Base-by-base conservation (phyloP, 2,797 vertebrate genomes). In the Malurus leucopterus region DNA sequence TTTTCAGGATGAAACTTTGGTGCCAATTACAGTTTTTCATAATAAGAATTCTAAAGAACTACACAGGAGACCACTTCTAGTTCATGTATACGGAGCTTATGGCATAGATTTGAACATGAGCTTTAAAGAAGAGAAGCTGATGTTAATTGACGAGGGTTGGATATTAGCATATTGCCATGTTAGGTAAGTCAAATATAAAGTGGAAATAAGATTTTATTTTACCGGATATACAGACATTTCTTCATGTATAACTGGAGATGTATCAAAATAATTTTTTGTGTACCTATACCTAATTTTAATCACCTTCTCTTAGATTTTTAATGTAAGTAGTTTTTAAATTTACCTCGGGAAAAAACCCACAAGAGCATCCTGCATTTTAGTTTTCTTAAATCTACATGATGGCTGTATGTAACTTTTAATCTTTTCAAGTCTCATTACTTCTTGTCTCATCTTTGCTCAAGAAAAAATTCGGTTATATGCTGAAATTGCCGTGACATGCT, bases 21-120 rank as follows among this genome's bases (percentile, higher is more conserved):
- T 99, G 86, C 99, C 99, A 67, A 93, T 99, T 95, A 99, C 98
- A 27, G 79, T 99, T 94, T 97, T 99, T 94, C 98, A 99, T 95
- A 96, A 96, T 69, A 92, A 13, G 24, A 94, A 97, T 83, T 91
- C 96, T 92, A 95, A 97, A 80, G 91, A 95, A 76, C 96, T 98
- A 75, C 95, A 83, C 90, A 93, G 95, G 86, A 97, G 95, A 41
- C 99, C 99, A 41, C 97, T 99, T 89, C 96, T 99, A 55, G 95
- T 98, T 50, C 98, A 99, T 86, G 98, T 99, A 34, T 99, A 99
- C 57, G 99, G 99, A 93, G 98, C 99, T 89, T 99, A 99, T 51
- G 99, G 99, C 73, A 96, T 98, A 96, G 98, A 99, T 85, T 95
- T 99, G 88, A 97, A 97, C 95, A 99, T 99, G 98, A 97, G 96